Percentiles rank a stretch among this genome's conserved stretches.
Conservation (phyloP, 2,888 invertebrate species). For the Hydriomena furcata region DNA sequence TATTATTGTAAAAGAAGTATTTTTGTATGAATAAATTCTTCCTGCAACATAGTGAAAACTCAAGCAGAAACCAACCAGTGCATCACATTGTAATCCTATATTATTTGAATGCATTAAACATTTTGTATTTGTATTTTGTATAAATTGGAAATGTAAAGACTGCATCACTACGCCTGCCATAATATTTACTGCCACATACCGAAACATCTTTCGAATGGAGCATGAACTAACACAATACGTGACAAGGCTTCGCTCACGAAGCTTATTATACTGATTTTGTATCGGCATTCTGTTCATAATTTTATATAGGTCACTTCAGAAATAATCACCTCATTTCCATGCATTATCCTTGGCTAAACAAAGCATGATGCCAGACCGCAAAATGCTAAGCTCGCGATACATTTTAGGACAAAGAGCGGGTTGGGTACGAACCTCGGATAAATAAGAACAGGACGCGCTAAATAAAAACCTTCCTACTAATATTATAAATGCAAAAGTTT, state of each 20-base stretch:
- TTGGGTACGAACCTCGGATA: background rate
- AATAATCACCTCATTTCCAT: conserved; percentile 24
- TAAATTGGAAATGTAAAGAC: no score
- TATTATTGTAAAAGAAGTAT: no score
- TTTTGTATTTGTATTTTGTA: no score
- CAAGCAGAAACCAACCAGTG: no score
- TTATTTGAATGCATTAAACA: no score
- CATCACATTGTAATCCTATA: no score
- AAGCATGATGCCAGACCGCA: conserved; percentile 10
- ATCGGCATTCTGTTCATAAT: conserved; percentile 2
- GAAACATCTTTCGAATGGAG: no score
- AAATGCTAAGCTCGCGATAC: conserved; percentile 14
- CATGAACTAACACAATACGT: background rate
- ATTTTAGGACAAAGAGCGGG: conserved; percentile 11
- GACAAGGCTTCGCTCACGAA: background rate
- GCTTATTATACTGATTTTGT: conserved; percentile 4
- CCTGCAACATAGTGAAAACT: no score
- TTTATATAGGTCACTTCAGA: conserved; percentile 17
- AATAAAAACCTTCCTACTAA: no score
- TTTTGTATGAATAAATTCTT: no score
- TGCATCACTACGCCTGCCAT: no score
- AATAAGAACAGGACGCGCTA: background rate
- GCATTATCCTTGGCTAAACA: conserved; percentile 22
- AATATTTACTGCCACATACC: background rate
- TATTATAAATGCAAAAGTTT: no score